Evolutionary conservation across 2,113 vertebrate species (phyloP).

Genomic region (Microcebus tavaratra): DNA sequence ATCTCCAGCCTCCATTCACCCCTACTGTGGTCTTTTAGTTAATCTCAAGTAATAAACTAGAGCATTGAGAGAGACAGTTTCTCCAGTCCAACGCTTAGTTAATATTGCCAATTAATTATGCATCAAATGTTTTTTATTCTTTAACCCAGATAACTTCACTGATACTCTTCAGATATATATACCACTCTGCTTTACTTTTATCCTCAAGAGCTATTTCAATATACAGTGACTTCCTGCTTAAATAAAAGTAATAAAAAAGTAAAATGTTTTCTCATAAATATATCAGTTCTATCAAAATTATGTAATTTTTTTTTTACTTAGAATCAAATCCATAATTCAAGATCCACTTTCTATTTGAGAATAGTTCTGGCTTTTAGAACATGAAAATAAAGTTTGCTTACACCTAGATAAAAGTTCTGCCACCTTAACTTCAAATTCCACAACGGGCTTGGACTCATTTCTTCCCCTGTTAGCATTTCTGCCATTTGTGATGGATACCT

Average conservation of each 20-base stretch:
- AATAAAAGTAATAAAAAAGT: neutral
- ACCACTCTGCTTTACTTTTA: neutral
- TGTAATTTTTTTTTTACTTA: conserved; percentile 55
- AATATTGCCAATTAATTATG: neutral
- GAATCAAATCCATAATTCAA: conserved; percentile 66
- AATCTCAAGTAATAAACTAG: neutral
- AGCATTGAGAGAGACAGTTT: neutral
- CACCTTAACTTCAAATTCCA: conserved; percentile 69
- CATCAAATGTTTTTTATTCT: neutral
- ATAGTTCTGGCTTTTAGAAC: conserved; percentile 62
- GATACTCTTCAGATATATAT: neutral
- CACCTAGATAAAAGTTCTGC: conserved; percentile 65
- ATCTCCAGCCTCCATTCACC: neutral
- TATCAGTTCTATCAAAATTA: conserved; percentile 4
- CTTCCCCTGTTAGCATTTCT: conserved; percentile 39
- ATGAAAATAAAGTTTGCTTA: conserved; percentile 61
- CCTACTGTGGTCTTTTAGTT: neutral
- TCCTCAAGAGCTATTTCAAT: conserved; percentile 9
- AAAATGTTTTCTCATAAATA: neutral
- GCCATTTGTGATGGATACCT: conserved; percentile 75
- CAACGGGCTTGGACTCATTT: conserved; percentile 58
- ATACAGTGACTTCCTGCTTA: neutral
- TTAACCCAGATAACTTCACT: neutral
- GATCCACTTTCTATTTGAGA: conserved; percentile 61
- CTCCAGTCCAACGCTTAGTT: neutral